A percentile compares a stretch with the other conserved stretches of the same genome.
These are phyloP conservation scores for Sitodiplosis mosellana DNA, from an alignment of 1,140 invertebrate genomes.

Conservation along the genomic window DNA sequence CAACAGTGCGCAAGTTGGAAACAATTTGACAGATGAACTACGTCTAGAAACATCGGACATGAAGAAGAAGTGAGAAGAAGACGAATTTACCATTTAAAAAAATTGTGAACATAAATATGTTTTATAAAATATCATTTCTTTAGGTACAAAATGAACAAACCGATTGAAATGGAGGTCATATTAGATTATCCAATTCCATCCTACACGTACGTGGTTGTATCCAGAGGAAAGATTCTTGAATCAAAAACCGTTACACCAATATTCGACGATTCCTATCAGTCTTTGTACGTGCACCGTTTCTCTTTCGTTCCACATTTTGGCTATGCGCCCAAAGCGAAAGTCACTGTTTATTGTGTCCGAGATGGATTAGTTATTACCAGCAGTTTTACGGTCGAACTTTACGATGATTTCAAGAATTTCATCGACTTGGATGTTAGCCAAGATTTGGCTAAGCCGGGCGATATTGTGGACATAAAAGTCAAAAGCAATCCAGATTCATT, in stretches of 20 bases:
- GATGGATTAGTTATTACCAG: slow-evolving; percentile 64
- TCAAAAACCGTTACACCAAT: neutral
- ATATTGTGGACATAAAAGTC: slow-evolving; percentile 51
- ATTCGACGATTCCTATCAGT: neutral
- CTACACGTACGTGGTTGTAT: neutral
- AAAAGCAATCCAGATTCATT: slow-evolving; percentile 68
- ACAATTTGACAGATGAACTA: no score
- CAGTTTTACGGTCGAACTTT: slow-evolving; percentile 53
- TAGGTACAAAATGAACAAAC: neutral
- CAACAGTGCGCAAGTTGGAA: no score
- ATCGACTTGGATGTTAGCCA: slow-evolving; percentile 26
- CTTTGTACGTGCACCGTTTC: slow-evolving; percentile 17
- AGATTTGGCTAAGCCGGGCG: slow-evolving; percentile 45
- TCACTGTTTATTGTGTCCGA: slow-evolving; percentile 54
- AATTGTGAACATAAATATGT: no score
- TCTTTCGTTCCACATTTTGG: slow-evolving; percentile 48
- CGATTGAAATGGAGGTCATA: neutral
- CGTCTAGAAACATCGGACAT: no score
- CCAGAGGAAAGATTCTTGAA: neutral
- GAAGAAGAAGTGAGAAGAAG: no score
- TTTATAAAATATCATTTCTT: no score
- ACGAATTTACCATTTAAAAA: no score
- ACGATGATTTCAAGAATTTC: slow-evolving; percentile 44
- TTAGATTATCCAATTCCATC: neutral
- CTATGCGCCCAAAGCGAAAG: slow-evolving; percentile 62